Percentiles rank a stretch among this genome's conserved stretches.
phyloP scores from a whole-genome alignment of 2,888 invertebrate species.

The Pandemis heparana region DNA sequence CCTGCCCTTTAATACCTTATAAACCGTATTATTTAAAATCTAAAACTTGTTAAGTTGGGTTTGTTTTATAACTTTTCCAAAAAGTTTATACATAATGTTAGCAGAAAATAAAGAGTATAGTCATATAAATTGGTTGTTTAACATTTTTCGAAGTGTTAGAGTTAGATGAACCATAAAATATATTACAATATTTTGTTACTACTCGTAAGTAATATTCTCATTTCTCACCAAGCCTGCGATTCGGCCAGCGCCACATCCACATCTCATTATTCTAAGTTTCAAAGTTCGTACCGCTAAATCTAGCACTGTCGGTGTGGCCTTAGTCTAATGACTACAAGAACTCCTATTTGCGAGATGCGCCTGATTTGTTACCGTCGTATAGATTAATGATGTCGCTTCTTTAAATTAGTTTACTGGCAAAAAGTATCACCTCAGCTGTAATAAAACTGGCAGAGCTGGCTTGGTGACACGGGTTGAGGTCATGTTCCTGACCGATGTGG shows the following conservation, averaged over 20 bases:
- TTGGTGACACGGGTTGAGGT: too few relatives aligned
- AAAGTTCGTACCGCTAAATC: neutral
- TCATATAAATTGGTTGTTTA: too few relatives aligned
- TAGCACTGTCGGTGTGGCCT: neutral
- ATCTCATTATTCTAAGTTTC: neutral
- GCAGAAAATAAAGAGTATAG: too few relatives aligned
- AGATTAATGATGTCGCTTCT: slow-evolving; percentile 18
- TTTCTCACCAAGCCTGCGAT: neutral
- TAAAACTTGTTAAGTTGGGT: too few relatives aligned
- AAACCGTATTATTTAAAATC: too few relatives aligned
- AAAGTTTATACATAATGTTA: too few relatives aligned
- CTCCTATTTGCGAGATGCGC: slow-evolving; percentile 13
- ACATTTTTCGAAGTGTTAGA: too few relatives aligned
- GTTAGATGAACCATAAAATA: too few relatives aligned
- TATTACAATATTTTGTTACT: too few relatives aligned
- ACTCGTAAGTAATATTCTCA: neutral
- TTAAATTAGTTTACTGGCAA: slow-evolving; percentile 6
- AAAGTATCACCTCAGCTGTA: neutral
- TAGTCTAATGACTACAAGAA: slow-evolving; percentile 15
- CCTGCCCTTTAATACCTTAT: too few relatives aligned
- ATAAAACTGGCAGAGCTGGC: neutral
- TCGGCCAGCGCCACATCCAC: neutral
- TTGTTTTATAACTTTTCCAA: too few relatives aligned
- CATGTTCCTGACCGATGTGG: neutral
- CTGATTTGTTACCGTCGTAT: slow-evolving; percentile 24